phyloP scores from a whole-genome alignment of 1,140 invertebrate genomes.

The Drosophila insularis region DNA sequence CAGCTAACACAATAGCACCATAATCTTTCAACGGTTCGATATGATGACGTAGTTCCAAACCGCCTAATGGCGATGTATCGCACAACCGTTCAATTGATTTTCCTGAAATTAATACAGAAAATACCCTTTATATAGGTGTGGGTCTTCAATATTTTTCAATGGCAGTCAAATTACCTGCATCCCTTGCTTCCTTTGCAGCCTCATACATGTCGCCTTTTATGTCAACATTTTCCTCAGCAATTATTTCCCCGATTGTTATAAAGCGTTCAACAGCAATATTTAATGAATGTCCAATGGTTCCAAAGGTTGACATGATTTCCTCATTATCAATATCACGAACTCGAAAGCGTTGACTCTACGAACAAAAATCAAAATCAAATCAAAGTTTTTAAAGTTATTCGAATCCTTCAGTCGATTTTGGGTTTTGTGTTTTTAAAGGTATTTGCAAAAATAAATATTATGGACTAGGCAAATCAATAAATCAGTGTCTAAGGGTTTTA shows the following conservation, averaged over 20 bases:
- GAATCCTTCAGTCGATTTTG: no score
- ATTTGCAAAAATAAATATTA: background rate
- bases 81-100: slow-evolving; percentile 93
- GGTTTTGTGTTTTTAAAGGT: background rate
- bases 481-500: background rate
- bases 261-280: slow-evolving; percentile 98
- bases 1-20: slow-evolving; percentile 93
- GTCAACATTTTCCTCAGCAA: slow-evolving; percentile 98
- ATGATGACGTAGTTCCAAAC: slow-evolving; percentile 83
- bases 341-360: slow-evolving; percentile 70
- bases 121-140: background rate
- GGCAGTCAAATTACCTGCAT: slow-evolving; percentile 89
- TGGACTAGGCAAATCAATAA: slow-evolving; percentile 16
- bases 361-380: background rate
- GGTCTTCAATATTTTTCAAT: background rate
- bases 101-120: slow-evolving; percentile 37
- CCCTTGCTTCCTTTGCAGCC: slow-evolving; percentile 97
- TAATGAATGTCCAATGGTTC: slow-evolving; percentile 96
- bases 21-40: slow-evolving; percentile 86
- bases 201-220: slow-evolving; percentile 98
- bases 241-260: slow-evolving; percentile 98
- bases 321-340: slow-evolving; percentile 74
- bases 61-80: slow-evolving; percentile 87
- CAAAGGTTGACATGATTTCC: slow-evolving; percentile 88
- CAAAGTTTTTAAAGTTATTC: no score